Base-by-base conservation (phyloP, 1,140 invertebrate species). In the Anastrepha obliqua region DNA sequence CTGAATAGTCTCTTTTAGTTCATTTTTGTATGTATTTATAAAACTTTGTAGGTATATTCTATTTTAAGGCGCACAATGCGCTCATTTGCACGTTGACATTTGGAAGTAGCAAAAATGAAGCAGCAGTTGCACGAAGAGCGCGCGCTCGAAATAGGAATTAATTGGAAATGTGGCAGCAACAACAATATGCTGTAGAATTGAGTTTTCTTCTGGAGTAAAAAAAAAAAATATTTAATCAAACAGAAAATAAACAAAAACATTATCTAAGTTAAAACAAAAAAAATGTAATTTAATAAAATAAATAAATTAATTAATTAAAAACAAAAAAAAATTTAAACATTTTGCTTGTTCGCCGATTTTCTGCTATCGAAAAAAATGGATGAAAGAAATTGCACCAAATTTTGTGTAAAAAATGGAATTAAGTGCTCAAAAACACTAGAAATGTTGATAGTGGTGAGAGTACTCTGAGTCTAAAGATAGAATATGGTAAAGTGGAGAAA, bases 81-180 rank as follows among this genome's bases (percentile, higher is more conserved):
- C 74, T 81, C 74, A 55, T 81, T 81, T 55, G 11, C 47, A 81
- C 47, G 74, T 81, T 81, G 74, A 81, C 74, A 81, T 81, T 81
- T 55, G 74, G 3, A 55, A 55, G 44, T 29, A 42, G n/a, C n/a
- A 11, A 47, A 78, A 78, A 17, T 78, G 70, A 9, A 47, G 39
- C 44, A 5, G 11, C 5, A 29, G 5, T 67, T 67, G 64, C n/a
- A 67, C 20, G 51, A 55, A 11, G 11, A 55, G 51, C 51, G 11
- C 6, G 51, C 51, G 3, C 6, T 55, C 11, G 51, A 6, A 55
- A 55, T 55, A 62, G 60, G 15, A 62, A 62, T 62, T n/a, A 62
- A 5, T 9, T 9, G 4, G n/a, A 62, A n/a, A 62, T 55, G 51
- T 55, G 51, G 15, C 60, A 62, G 15, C 15, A 5, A 15, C 15